Base-by-base conservation (phyloP, 1,140 invertebrate genomes). In the Phenacoccus solenopsis region DNA sequence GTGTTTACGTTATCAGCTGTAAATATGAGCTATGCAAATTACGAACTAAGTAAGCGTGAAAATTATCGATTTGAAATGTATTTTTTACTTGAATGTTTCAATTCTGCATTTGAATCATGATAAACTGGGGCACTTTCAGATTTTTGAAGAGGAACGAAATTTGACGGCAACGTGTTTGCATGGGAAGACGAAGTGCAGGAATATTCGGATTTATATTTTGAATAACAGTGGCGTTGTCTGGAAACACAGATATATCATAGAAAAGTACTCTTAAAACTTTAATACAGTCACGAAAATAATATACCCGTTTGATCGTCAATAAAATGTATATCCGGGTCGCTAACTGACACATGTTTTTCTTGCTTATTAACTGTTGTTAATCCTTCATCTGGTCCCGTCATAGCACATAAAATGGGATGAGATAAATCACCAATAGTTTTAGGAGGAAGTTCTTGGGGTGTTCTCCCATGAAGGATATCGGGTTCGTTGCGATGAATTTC, bases 341-440 rank as follows among this genome's bases (percentile, higher is more conserved):
- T 82, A 56, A 83, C 80, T 72, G 84, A 86, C 64, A 88, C 79
- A 78, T 87, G 86, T 70, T 84, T 82, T 74, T 87, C 84, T 71
- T 82, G 83, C 27, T 84, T 77, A 77, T 86, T 87, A 5, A 91
- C 88, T 16, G 86, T 85, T 0, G 87, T 88, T 12, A 90, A 81
- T 5, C 88, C 90, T 68, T 87, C 88, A 72, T 88, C 85, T 1
- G 90, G 90, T 1, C 90, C 90, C 5, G 89, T 90, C 73, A 83
- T 85, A 32, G 88, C 85, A 20, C 87, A 83, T 28, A 85, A 78
- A 38, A 90, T 81, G 35, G 77, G 78, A 67, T 78, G 80, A 28
- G 28, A 69, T 78, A 86, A 81, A 74, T 78, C 72, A 1, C 78
- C 83, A 20, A 88, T 74, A 61, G 82, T 77, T 56, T 81, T 81